Percentiles rank a stretch among this genome's conserved stretches.
Conservation (phyloP, 2,113 vertebrate species). For the Leptobrachium ailaonicum region DNA sequence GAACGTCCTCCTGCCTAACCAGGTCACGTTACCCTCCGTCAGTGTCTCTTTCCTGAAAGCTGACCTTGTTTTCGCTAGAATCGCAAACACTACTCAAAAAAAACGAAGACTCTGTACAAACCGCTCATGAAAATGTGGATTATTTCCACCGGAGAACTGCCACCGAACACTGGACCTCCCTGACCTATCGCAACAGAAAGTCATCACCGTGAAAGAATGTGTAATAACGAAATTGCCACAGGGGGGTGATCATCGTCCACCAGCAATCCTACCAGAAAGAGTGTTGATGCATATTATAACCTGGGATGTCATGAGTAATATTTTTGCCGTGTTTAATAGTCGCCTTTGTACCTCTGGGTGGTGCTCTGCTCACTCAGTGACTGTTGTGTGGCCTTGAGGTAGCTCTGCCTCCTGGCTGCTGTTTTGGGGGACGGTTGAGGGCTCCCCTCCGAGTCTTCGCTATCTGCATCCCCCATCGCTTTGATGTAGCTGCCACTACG, state of each 20-base stretch:
- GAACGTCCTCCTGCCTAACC: too few relatives aligned
- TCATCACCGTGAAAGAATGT: not conserved
- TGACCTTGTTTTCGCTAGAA: too few relatives aligned
- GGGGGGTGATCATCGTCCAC: not conserved
- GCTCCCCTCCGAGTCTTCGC: conserved; percentile 92
- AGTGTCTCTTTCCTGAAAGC: too few relatives aligned
- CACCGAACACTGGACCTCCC: not conserved
- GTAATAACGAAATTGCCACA: not conserved
- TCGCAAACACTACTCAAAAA: too few relatives aligned
- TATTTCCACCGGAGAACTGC: too few relatives aligned
- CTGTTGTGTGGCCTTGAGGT: conserved; percentile 97
- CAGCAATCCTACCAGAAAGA: not conserved
- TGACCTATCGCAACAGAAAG: not conserved
- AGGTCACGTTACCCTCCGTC: too few relatives aligned
- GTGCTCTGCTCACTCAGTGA: conserved; percentile 95
- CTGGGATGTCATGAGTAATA: not conserved
- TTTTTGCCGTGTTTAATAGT: not conserved
- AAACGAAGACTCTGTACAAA: too few relatives aligned
- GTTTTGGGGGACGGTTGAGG: conserved; percentile 95
- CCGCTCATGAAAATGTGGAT: too few relatives aligned
- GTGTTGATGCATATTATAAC: not conserved
- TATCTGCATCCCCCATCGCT: conserved; percentile 97
- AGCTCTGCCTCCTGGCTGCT: conserved; percentile 94
- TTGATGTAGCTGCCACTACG: conserved; percentile 98
- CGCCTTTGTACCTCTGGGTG: conserved; percentile 80